Conservation (phyloP, 2,113 vertebrate species). For the Tichodroma muraria region DNA sequence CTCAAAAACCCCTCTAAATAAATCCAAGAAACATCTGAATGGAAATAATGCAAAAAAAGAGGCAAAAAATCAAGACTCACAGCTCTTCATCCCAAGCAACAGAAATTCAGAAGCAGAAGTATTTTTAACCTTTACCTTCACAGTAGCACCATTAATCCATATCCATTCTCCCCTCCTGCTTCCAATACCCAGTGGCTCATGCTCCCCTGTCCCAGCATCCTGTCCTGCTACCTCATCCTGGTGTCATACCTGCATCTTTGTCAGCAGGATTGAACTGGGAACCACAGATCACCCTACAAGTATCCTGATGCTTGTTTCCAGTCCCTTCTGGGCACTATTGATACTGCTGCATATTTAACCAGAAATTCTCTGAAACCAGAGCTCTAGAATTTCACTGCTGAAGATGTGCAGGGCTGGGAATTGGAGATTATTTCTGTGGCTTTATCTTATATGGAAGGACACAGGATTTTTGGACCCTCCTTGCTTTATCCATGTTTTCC, state of each 20-base stretch:
- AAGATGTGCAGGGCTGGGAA: not conserved
- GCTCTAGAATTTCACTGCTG: not conserved
- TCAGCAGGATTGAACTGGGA: not conserved
- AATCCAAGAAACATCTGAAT: not conserved
- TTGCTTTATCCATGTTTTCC: not conserved
- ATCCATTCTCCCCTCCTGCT: not conserved
- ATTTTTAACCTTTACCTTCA: not conserved
- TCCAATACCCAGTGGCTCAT: fast-evolving
- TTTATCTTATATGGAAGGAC: not conserved
- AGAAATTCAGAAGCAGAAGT: not conserved
- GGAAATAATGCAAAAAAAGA: not conserved
- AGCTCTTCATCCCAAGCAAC: not conserved
- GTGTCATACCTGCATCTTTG: not conserved
- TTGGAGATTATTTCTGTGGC: not conserved
- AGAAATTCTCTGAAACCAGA: not conserved
- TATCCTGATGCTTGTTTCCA: not conserved
- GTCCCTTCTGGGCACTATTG: not conserved
- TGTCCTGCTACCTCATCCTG: fast-evolving
- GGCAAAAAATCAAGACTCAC: not conserved
- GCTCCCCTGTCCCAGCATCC: not conserved
- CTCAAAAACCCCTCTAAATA: not conserved
- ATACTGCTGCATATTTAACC: not conserved
- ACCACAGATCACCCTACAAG: not conserved
- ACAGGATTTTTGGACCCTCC: not conserved
- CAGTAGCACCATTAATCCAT: not conserved